A percentile compares a stretch with the other conserved stretches of the same genome.
Evolutionary conservation across 1,140 invertebrate genomes (phyloP).

Genomic region (Oscheius sp.): DNA sequence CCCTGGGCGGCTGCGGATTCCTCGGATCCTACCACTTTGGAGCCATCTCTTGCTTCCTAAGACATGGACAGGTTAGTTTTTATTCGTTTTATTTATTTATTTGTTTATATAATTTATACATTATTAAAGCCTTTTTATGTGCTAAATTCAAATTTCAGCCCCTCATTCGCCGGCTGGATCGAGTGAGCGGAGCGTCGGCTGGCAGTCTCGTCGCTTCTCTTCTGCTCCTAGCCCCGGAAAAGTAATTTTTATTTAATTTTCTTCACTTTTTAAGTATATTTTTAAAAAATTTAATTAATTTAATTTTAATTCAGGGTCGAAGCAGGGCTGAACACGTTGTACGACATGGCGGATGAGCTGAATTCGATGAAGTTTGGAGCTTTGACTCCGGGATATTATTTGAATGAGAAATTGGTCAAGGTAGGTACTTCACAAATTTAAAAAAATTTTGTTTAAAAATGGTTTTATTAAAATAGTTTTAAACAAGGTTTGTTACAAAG

Average conservation of each 20-base stretch:
- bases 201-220: slow-evolving; percentile 55
- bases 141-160: slow-evolving; percentile 25
- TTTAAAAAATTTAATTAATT: neutral
- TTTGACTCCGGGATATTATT: slow-evolving; percentile 55
- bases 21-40: slow-evolving; percentile 59
- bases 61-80: slow-evolving; percentile 51
- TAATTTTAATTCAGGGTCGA: slow-evolving; percentile 21
- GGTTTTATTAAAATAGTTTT: too few relatives aligned
- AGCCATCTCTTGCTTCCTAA: slow-evolving; percentile 53
- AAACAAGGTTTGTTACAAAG: too few relatives aligned
- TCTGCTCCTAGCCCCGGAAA: slow-evolving; percentile 46
- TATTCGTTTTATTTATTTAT: neutral
- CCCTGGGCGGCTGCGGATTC: slow-evolving; percentile 47
- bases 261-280: slow-evolving; percentile 28
- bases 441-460: too few relatives aligned
- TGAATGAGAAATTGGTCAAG: slow-evolving; percentile 45
- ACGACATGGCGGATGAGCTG: slow-evolving; percentile 55
- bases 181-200: slow-evolving; percentile 53
- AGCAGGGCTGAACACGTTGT: slow-evolving; percentile 47
- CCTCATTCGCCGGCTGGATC: slow-evolving; percentile 36
- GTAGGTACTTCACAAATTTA: too few relatives aligned
- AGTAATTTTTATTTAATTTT: slow-evolving; percentile 13
- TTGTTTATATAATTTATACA: slow-evolving; percentile 1
- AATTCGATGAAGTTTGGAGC: slow-evolving; percentile 51
- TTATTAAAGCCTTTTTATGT: slow-evolving; percentile 10